A percentile compares a stretch with the other conserved stretches of the same genome.
These are phyloP conservation scores for Clarias gariepinus DNA, from an alignment of 2,113 vertebrate species.

Conservation along the genomic window DNA sequence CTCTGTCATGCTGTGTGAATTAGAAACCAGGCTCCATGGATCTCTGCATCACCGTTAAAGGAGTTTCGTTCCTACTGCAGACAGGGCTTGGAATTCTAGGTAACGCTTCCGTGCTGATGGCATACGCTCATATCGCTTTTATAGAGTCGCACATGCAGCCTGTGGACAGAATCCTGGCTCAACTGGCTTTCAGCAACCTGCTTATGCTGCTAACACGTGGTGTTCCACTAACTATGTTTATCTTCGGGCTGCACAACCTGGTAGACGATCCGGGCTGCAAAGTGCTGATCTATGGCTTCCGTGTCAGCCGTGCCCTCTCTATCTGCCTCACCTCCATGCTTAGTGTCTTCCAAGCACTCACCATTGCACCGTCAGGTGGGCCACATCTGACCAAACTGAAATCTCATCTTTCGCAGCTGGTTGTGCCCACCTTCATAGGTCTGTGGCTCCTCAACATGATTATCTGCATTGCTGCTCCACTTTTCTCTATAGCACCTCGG, in stretches of 20 bases:
- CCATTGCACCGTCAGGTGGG: too few species aligned
- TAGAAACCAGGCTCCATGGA: slow-evolving; percentile 64
- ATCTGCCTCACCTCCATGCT: not conserved
- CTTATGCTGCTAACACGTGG: slow-evolving; percentile 72
- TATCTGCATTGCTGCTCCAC: too few species aligned
- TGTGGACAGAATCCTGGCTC: slow-evolving; percentile 67
- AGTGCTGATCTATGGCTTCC: slow-evolving; percentile 73
- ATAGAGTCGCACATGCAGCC: slow-evolving; percentile 64
- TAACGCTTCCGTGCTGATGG: slow-evolving; percentile 69
- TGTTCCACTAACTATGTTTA: slow-evolving; percentile 74
- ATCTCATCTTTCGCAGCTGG: too few species aligned
- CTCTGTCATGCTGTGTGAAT: slow-evolving; percentile 36
- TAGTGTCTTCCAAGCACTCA: too few species aligned
- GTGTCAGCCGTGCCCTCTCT: slow-evolving; percentile 67
- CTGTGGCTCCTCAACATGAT: too few species aligned
- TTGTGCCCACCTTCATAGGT: too few species aligned
- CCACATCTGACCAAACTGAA: too few species aligned
- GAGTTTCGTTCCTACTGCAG: slow-evolving; percentile 74
- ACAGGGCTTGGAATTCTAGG: slow-evolving; percentile 57
- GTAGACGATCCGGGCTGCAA: slow-evolving; percentile 73
- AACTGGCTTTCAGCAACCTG: slow-evolving; percentile 66
- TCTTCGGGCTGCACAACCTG: slow-evolving; percentile 68
- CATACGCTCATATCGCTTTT: slow-evolving; percentile 61
- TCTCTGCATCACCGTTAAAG: slow-evolving; percentile 76
- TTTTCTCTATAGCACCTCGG: too few species aligned